Evolutionary conservation across 2,888 invertebrate species (phyloP).

Genomic region (Spilarctia lutea): DNA sequence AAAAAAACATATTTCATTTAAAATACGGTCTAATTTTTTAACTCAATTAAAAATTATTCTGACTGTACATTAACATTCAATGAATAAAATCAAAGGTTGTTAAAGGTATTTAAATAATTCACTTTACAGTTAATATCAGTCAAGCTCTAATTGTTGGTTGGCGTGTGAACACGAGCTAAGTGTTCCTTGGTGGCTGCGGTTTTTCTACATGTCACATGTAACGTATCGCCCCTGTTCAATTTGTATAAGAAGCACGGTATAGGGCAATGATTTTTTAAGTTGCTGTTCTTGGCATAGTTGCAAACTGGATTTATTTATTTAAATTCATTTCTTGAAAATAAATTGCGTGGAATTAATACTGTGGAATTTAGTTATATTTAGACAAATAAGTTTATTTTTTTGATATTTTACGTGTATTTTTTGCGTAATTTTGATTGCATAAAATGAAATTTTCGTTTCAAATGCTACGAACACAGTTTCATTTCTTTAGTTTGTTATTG

Average conservation of each 20-base stretch:
- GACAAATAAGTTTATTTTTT: too few species aligned
- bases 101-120: constrained; percentile 38
- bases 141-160: constrained; percentile 58
- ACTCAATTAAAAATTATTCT: not conserved
- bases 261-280: constrained; percentile 20
- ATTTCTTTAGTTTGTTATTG: too few species aligned
- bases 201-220: constrained; percentile 42
- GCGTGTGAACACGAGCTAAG: constrained; percentile 55
- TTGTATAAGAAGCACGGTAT: constrained; percentile 36
- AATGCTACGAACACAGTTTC: too few species aligned
- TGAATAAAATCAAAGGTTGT: constrained; percentile 9
- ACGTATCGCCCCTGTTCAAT: constrained; percentile 33
- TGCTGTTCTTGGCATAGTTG: not conserved
- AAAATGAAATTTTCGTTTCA: too few species aligned
- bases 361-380: not conserved
- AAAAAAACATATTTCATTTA: not conserved
- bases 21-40: not conserved
- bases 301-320: not conserved
- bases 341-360: not conserved
- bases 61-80: not conserved
- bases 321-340: not conserved
- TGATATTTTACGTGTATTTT: too few species aligned
- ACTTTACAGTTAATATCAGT: constrained; percentile 39
- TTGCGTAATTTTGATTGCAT: too few species aligned
- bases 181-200: constrained; percentile 33